Percentiles rank a stretch among this genome's conserved stretches.
These are phyloP conservation scores for Bettongia penicillata DNA, from an alignment of 2,113 vertebrate species.

Conservation along the genomic window DNA sequence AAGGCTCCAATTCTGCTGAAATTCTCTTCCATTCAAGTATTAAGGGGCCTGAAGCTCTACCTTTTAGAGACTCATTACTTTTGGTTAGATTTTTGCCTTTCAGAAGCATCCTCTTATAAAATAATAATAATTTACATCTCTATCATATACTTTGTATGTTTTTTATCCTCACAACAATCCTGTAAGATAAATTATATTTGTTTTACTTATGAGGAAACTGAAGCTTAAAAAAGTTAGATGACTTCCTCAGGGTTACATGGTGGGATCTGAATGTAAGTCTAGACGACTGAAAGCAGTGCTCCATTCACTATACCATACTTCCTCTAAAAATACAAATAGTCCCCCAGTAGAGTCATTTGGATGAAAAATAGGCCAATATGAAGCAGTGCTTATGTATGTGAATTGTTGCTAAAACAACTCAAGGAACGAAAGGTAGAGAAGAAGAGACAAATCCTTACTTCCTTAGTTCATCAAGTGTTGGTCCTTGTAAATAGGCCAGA, in stretches of 20 bases:
- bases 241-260: neutral
- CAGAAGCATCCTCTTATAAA: neutral
- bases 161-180: neutral
- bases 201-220: neutral
- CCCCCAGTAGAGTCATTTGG: constrained; percentile 67
- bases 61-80: constrained; percentile 50
- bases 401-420: neutral
- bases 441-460: constrained; percentile 64
- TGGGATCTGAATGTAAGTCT: neutral
- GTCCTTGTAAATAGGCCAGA: constrained; percentile 30
- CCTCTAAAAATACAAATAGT: constrained; percentile 68
- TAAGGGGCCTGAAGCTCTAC: constrained; percentile 58
- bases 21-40: constrained; percentile 65
- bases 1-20: constrained; percentile 29
- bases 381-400: constrained; percentile 37
- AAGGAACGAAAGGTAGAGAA: constrained; percentile 32
- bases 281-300: neutral
- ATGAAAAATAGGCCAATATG: constrained; percentile 46
- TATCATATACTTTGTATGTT: neutral
- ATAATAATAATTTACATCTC: neutral
- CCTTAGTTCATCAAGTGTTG: constrained; percentile 24
- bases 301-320: constrained; percentile 1
- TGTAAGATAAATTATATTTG: neutral
- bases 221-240: neutral
- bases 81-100: neutral